Evolutionary conservation across 2,888 invertebrate genomes (phyloP).

Genomic region (Crossocerus cetratus): DNA sequence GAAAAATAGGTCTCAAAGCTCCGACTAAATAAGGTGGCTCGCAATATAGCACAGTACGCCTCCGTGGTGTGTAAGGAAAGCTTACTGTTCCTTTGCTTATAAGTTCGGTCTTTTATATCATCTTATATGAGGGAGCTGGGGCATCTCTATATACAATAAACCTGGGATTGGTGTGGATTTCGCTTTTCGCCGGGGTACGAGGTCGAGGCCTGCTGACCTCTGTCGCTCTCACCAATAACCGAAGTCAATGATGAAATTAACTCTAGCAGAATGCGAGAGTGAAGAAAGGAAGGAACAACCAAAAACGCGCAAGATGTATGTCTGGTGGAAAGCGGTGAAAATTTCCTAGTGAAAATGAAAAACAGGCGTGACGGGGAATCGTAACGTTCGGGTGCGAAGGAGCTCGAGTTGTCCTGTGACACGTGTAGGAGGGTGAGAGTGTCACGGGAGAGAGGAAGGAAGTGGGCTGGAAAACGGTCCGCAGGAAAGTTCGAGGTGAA

Average conservation of each 20-base stretch:
- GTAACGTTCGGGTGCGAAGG: slow-evolving; percentile 30
- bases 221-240: slow-evolving; percentile 49
- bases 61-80: slow-evolving; percentile 19
- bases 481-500: slow-evolving; percentile 41
- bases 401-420: slow-evolving; percentile 34
- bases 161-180: slow-evolving; percentile 56
- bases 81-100: slow-evolving; percentile 19
- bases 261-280: not conserved
- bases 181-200: slow-evolving; percentile 64
- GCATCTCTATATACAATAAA: slow-evolving; percentile 63
- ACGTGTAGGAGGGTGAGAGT: slow-evolving; percentile 39
- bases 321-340: not conserved
- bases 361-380: slow-evolving; percentile 27
- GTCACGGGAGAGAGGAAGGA: slow-evolving; percentile 10
- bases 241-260: slow-evolving; percentile 14
- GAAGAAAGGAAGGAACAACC: not conserved
- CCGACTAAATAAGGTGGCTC: not conserved
- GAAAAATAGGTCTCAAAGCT: slow-evolving; percentile 8
- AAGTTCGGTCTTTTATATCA: slow-evolving; percentile 23
- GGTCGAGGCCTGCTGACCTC: slow-evolving; percentile 60
- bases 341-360: not conserved
- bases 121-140: slow-evolving; percentile 35
- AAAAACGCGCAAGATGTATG: not conserved
- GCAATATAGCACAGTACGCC: slow-evolving; percentile 28
- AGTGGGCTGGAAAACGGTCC: slow-evolving; percentile 40